Evolutionary conservation across 2,797 vertebrate species (phyloP), one percentile per base, ranked within the genome.

Genomic region (Phoebastria nigripes): DNA sequence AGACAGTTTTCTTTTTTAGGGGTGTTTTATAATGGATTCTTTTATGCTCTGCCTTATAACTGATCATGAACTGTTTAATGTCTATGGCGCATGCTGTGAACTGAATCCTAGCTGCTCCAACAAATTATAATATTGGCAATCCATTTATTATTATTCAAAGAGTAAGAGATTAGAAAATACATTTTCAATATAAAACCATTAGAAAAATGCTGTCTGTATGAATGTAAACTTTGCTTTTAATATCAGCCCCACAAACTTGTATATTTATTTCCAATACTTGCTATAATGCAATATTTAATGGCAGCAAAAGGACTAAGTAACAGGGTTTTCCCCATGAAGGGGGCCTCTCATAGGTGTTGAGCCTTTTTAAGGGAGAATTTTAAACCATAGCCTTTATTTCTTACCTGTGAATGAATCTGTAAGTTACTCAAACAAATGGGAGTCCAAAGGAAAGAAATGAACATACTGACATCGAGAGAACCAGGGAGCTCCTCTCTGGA

Each of bases 31-130:
- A 78, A 89, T 72, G 59, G 39, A 59, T 73, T 88, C 28, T 95
- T 94, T 95, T 83, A 87, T 87, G 49, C 26, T 71, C 42, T 66
- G 76, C 44, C 47, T 92, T 94, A 74, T 90, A 96, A 92, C 52
- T 88, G 76, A 89, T 94, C 82, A 74, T 89, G 90, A 96, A 94
- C 88, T 89, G 22, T 94, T 94, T 92, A 93, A 97, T 82, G 66
- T 63, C 69, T 85, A 42, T 66, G 85, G 90, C 73, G 90, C 82
- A 77, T 61, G 41, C 46, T 62, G 52, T 86, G 74, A 94, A 82
- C 69, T 66, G 59, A 92, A 95, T 91, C 59, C 76, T 55, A 85
- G 46, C 49, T 82, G 79, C 56, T 94, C 29, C 54, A 61, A 84
- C 31, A 79, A 56, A 63, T 51, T 61, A 42, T 52, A 79, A 81